Percentiles rank a stretch among this genome's conserved stretches.
Conservation (phyloP, 2,888 invertebrate species). For the Electrophaes corylata region DNA sequence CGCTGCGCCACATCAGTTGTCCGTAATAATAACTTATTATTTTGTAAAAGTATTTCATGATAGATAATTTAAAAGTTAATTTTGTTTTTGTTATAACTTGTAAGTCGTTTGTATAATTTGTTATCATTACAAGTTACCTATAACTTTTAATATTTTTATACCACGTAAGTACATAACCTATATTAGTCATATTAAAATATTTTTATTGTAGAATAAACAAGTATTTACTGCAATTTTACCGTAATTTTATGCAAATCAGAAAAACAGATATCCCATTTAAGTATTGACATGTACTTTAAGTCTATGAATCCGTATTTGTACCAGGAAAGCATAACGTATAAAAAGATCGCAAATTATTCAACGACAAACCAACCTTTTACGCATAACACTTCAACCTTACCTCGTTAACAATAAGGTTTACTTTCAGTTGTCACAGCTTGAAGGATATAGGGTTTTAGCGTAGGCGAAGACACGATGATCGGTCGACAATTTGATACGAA, state of each 20-base stretch:
- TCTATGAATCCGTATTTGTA: conserved; percentile 52
- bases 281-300: conserved; percentile 43
- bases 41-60: too few relatives aligned
- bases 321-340: conserved; percentile 64
- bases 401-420: conserved; percentile 34
- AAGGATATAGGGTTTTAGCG: conserved; percentile 47
- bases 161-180: background rate
- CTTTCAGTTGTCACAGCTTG: conserved; percentile 31
- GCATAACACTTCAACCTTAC: conserved; percentile 38
- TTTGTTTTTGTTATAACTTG: too few relatives aligned
- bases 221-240: background rate
- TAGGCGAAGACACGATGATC: conserved; percentile 77
- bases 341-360: conserved; percentile 72
- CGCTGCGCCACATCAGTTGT: too few relatives aligned
- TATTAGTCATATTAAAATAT: background rate
- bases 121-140: too few relatives aligned
- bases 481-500: conserved; percentile 76
- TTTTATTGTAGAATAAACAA: too few relatives aligned
- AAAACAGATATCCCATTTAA: conserved; percentile 14
- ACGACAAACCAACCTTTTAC: conserved; percentile 34
- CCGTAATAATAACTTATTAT: too few relatives aligned
- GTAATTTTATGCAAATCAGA: conserved; percentile 6
- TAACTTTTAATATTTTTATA: too few relatives aligned
- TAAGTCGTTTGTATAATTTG: too few relatives aligned
- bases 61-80: too few relatives aligned